Evolutionary conservation across 1,140 invertebrate species (phyloP), one percentile per base, ranked within the genome.

Genomic region (Drosophila dunni): DNA sequence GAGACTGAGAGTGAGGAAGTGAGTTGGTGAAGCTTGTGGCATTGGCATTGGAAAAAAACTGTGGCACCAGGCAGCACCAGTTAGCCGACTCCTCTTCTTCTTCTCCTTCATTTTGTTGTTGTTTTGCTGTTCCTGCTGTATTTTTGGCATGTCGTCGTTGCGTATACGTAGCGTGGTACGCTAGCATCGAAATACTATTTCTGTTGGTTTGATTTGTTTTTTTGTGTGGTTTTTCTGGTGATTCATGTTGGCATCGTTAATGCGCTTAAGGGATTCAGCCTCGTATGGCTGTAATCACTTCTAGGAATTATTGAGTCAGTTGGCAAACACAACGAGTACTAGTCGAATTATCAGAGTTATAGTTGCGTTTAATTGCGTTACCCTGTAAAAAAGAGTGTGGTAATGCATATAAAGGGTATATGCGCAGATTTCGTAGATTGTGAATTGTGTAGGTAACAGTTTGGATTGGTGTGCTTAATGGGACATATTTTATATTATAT

Each of bases 31-130:
- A 63, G 58, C 74, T 64, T 61, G 66, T 75, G 84, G 80, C 84
- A 88, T 89, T 88, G 84, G 88, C 84, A 88, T 88, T 88, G 84
- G 84, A 53, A 66, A 80, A 88, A 88, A 88, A 88, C 73, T 89
- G 84, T 88, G 84, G 84, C 79, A 86, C 62, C 67, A 79, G 79
- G 65, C 61, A 71, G 54, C 24, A 29, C 40, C 64, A 62, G 58
- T 44, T 38, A 44, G 44, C 42, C 46, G 20, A 29, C 58, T 13
- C 24, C 24, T 29, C 24, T 29, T 29, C 24, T 3, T 29, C 24
- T 29, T 29, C 24, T 29, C 1, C 24, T 24, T 24, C 1, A 2
- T 29, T 9, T 56, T 54, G 33, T 48, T 68, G 33, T 40, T 60
- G 33, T 44, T 29, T 29, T 61, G 40, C 17, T 42, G 20, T 42